These are phyloP conservation scores for Symphodus melops DNA, from an alignment of 2,113 vertebrate genomes.

Conservation along the genomic window DNA sequence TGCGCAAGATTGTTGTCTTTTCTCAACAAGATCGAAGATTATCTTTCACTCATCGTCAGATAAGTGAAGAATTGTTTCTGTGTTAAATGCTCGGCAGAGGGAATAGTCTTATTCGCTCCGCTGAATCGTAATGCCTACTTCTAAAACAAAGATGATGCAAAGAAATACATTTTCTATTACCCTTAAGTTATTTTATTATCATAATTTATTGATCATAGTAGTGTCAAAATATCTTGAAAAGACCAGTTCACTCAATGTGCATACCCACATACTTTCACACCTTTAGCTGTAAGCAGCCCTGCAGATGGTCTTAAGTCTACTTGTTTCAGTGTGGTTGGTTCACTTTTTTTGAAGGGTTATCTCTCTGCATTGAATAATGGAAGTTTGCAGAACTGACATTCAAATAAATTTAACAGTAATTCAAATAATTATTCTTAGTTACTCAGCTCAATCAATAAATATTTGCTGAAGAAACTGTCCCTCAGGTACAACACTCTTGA, in stretches of 20 bases:
- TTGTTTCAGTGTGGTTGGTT: neutral
- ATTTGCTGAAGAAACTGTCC: neutral
- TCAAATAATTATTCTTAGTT: neutral
- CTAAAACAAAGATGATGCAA: neutral
- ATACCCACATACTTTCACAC: neutral
- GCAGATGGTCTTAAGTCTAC: neutral
- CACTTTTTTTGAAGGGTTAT: neutral
- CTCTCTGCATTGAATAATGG: neutral
- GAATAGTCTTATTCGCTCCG: no score
- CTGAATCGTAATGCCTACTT: neutral
- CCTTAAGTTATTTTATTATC: slow-evolving; percentile 20
- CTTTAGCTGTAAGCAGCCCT: neutral
- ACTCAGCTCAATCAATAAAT: neutral
- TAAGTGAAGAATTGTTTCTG: no score
- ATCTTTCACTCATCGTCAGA: no score
- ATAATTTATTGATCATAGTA: neutral
- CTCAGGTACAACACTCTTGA: no score
- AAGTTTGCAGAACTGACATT: neutral
- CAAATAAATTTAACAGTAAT: neutral
- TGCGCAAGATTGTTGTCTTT: no score
- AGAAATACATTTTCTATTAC: neutral
- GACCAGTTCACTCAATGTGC: neutral
- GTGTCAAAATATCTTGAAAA: neutral
- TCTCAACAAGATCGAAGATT: no score
- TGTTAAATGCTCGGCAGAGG: no score